Evolutionary conservation across 2,113 vertebrate genomes (phyloP).

Genomic region (Oncorhynchus masou): DNA sequence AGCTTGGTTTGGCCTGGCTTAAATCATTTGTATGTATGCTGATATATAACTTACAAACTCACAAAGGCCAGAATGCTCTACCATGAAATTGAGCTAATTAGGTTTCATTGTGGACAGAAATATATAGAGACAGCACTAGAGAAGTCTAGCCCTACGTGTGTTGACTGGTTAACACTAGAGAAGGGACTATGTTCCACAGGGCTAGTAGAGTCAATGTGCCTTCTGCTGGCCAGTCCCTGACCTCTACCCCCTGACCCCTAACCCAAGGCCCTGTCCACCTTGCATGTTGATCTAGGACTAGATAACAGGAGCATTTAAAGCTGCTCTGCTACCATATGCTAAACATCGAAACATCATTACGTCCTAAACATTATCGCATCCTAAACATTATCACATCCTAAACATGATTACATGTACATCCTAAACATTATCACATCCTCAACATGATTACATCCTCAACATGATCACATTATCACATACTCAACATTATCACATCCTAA

Average conservation of each 20-base stretch:
- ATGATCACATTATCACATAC: no score
- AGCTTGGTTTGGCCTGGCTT: neutral
- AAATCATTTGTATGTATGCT: neutral
- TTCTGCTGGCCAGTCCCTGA: neutral
- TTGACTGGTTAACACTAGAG: neutral
- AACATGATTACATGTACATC: no score
- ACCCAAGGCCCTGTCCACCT: neutral
- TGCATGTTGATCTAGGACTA: neutral
- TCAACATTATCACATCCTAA: no score
- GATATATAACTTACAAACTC: neutral
- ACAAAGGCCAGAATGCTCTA: neutral
- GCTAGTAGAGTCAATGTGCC: neutral
- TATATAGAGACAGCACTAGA: no score
- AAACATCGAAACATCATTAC: no score
- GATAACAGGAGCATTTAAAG: no score
- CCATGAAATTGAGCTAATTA: neutral
- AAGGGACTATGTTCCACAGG: neutral
- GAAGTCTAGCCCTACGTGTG: neutral
- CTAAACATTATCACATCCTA: no score
- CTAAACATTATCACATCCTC: no score
- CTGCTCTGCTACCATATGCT: no score
- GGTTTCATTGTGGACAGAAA: neutral
- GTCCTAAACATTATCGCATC: no score
- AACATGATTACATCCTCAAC: no score
- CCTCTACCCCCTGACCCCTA: neutral